Evolutionary conservation across 2,797 vertebrate genomes (phyloP).

Genomic region (Enoplosus armatus): DNA sequence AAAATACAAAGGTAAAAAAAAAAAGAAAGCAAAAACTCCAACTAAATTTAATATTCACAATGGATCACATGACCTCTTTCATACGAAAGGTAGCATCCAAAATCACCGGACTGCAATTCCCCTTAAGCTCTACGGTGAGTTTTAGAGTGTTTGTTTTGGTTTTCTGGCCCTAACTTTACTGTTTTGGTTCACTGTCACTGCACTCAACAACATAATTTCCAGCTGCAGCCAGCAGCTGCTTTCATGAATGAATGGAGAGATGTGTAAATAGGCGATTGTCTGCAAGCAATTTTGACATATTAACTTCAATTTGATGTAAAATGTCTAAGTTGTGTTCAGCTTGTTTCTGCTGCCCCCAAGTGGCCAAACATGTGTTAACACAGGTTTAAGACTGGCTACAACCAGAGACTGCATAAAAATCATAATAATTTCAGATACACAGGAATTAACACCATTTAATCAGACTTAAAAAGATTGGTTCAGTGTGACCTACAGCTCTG

Average conservation of each 20-base stretch:
- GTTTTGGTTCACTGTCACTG: background rate
- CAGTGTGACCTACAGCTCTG: conserved; percentile 7
- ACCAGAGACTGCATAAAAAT: background rate
- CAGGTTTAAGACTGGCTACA: background rate
- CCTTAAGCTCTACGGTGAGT: background rate
- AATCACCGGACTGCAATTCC: background rate
- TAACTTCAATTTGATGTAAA: background rate
- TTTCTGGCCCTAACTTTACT: background rate
- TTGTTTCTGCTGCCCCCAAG: background rate
- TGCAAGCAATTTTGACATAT: background rate
- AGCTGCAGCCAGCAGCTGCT: background rate
- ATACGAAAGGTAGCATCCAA: too few relatives aligned
- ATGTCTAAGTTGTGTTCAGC: background rate
- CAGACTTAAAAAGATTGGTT: background rate
- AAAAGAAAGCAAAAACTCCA: too few relatives aligned
- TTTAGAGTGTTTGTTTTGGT: conserved; percentile 1
- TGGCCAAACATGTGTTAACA: background rate
- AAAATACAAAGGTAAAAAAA: background rate
- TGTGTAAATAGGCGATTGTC: background rate
- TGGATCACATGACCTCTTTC: background rate
- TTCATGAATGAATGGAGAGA: background rate
- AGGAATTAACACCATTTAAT: background rate
- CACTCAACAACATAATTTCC: background rate
- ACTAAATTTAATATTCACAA: background rate
- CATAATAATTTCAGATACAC: background rate